Evolutionary conservation across 1,140 invertebrate genomes (phyloP), one percentile per base, ranked within the genome.

Genomic region (Lanistes nyassanus): DNA sequence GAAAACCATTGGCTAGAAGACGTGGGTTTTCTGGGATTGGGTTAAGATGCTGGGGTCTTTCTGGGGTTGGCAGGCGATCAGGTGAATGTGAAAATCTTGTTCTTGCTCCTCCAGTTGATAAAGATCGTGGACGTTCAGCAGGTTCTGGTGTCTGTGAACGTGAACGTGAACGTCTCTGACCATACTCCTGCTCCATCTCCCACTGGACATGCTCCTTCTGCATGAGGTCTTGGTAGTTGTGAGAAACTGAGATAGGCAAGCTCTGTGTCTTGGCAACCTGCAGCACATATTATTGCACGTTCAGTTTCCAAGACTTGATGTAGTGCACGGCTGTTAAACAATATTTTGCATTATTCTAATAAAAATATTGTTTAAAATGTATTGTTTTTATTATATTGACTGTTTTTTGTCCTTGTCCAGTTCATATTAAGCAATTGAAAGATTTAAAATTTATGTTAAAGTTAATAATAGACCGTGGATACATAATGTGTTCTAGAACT

Each of bases 1-100:
- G 71, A 60, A 71, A 79, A 42, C 83, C 83, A 76, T 83, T 84
- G 19, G 78, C 70, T 56, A 72, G 64, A 64, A 85, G 78, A 37
- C 82, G 84, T 37, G 76, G 77, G 75, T 87, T 82, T 75, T 87
- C 86, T 65, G 86, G 86, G 66, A 87, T 87, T 7, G 86, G 81
- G 75, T 84, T 76, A 4, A 87, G 74, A 26, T 72, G 70, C 29
- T 39, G 39, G 26, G 21, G 26, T 26, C 77, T 74, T 19, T 82
- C 81, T 2, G 81, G 77, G 16, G 82, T 80, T 21, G 77, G 67
- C 7, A 79, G 78, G 58, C 84, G 62, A 19, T 87, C 86, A 19
- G 84, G 84, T 0, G 84, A 80, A 34, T 77, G 73, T 16, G 73
- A 77, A 62, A 55, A 78, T 72, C 75, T 78, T 75, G 42, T 66